phyloP scores from a whole-genome alignment of 64 coral and sea anemone genomes.

The Exaiptasia diaphana region DNA sequence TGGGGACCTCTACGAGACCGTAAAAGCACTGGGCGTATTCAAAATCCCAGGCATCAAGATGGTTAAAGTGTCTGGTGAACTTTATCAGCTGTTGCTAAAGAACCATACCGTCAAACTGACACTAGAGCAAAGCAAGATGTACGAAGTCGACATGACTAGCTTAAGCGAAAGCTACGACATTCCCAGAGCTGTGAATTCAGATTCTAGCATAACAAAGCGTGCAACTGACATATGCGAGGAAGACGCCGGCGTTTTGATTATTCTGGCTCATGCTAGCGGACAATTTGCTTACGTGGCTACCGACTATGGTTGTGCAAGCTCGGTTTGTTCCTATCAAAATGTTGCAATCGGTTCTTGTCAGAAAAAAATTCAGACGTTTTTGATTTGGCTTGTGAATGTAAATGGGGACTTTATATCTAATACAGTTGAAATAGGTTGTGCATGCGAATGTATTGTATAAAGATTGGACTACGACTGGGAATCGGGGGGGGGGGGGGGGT shows the following conservation, averaged over 20 bases:
- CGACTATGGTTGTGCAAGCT: too few relatives aligned
- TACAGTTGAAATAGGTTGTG: background rate
- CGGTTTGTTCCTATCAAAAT: too few relatives aligned
- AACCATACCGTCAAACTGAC: background rate
- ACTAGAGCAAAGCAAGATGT: too few relatives aligned
- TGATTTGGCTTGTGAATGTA: background rate
- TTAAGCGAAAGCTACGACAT: too few relatives aligned
- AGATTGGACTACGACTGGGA: background rate
- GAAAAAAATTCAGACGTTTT: background rate
- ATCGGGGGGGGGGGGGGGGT: background rate
- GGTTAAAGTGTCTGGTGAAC: background rate
- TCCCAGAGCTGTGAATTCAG: too few relatives aligned
- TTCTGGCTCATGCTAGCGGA: background rate
- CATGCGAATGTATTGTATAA: background rate
- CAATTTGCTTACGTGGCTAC: constrained; percentile 1
- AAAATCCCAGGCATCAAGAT: background rate
- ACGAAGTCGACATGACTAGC: too few relatives aligned
- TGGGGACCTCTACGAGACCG: background rate
- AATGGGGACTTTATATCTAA: background rate
- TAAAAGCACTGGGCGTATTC: background rate
- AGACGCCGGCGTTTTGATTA: background rate
- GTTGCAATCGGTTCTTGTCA: too few relatives aligned
- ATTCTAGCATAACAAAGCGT: too few relatives aligned
- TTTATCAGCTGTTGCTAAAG: background rate
- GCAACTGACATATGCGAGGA: background rate